These are phyloP conservation scores for Alligator mississippiensis DNA, from an alignment of 2,113 vertebrate species.

Conservation along the genomic window DNA sequence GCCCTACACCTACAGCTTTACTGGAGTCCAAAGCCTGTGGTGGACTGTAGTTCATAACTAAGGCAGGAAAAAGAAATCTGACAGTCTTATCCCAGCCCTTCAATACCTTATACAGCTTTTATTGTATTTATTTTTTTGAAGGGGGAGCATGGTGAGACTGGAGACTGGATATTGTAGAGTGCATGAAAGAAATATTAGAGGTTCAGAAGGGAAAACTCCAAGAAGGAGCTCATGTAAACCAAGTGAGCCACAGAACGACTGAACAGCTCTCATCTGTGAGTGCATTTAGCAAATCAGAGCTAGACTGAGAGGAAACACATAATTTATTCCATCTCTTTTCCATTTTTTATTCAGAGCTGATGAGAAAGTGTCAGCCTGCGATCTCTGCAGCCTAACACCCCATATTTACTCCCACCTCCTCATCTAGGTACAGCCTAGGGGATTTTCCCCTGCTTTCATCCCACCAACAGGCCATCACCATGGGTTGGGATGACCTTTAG, in stretches of 20 bases:
- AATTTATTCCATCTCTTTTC: fast-evolving
- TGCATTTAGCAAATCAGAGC: not conserved
- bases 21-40: not conserved
- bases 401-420: not conserved
- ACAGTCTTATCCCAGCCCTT: not conserved
- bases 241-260: not conserved
- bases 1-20: not conserved
- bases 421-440: not conserved
- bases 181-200: not conserved
- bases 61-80: not conserved
- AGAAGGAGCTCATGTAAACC: not conserved
- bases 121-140: not conserved
- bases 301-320: not conserved
- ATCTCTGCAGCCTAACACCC: not conserved
- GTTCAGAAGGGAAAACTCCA: not conserved
- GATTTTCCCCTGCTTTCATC: fast-evolving
- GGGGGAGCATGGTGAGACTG: fast-evolving
- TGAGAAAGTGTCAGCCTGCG: not conserved
- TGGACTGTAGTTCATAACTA: not conserved
- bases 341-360: not conserved
- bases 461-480: not conserved
- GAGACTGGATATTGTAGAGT: not conserved
- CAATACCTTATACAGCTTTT: not conserved
- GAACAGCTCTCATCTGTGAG: not conserved
- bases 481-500: not conserved